Percentiles rank a stretch among this genome's conserved stretches.
Conservation (phyloP, 2,113 vertebrate species). For the Galemys pyrenaicus region DNA sequence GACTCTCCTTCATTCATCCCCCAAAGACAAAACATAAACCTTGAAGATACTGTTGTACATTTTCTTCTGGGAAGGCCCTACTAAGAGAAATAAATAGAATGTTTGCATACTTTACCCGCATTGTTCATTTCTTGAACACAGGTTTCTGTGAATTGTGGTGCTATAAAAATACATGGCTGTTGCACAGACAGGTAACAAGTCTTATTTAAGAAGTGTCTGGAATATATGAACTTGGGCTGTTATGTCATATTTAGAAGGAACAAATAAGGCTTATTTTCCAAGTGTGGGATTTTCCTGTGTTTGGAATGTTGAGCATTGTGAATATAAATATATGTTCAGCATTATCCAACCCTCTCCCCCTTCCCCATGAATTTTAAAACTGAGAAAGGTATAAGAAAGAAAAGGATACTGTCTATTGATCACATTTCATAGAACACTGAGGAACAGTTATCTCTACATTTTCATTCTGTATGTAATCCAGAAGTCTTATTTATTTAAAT, state of each 20-base stretch:
- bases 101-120: not conserved
- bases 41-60: not conserved
- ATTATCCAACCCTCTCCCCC: not conserved
- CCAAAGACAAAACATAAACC: not conserved
- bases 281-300: not conserved
- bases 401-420: not conserved
- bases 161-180: not conserved
- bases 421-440: not conserved
- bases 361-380: not conserved
- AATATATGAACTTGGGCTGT: constrained; percentile 7
- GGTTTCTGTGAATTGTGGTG: constrained; percentile 6
- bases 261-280: constrained; percentile 32
- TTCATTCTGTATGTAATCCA: not conserved
- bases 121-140: constrained; percentile 40
- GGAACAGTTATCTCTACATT: not conserved
- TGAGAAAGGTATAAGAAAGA: not conserved
- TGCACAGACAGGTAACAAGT: not conserved
- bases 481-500: constrained; percentile 10
- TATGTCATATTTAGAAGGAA: constrained; percentile 47
- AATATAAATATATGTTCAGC: not conserved
- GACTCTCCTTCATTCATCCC: not conserved
- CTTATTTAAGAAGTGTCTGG: not conserved
- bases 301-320: not conserved
- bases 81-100: constrained; percentile 26
- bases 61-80: not conserved